These are phyloP conservation scores for Neoniphon sammara DNA, from an alignment of 2,797 vertebrate species.

Conservation along the genomic window DNA sequence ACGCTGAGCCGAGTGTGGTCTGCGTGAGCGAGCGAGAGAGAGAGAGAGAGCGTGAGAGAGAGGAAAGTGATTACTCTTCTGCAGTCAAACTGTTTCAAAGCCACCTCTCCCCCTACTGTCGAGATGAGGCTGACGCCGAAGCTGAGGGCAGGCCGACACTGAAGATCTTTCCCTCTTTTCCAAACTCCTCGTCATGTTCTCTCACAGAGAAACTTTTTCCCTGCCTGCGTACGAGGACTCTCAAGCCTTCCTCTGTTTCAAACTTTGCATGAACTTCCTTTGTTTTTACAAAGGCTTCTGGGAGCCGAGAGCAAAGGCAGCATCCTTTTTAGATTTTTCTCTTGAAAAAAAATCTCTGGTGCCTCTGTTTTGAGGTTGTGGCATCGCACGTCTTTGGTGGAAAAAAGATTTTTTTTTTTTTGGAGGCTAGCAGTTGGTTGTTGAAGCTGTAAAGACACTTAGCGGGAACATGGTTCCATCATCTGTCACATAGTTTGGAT, in stretches of 20 bases:
- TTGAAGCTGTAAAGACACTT: slow-evolving; percentile 34
- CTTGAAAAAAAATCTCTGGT: slow-evolving; percentile 36
- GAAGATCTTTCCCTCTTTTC: slow-evolving; percentile 71
- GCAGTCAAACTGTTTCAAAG: slow-evolving; percentile 67
- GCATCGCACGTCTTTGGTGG: slow-evolving; percentile 42
- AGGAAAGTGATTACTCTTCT: slow-evolving; percentile 54
- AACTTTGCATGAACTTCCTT: slow-evolving; percentile 74
- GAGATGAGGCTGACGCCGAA: slow-evolving; percentile 56
- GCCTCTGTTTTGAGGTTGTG: slow-evolving; percentile 50
- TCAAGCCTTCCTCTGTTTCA: slow-evolving; percentile 63
- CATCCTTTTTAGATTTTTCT: slow-evolving; percentile 47
- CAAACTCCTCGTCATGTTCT: slow-evolving; percentile 68
- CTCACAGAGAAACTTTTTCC: slow-evolving; percentile 47
- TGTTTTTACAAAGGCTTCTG: slow-evolving; percentile 66
- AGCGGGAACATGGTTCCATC: slow-evolving; percentile 22
- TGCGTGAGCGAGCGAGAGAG: slow-evolving; percentile 29
- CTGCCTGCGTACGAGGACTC: slow-evolving; percentile 46
- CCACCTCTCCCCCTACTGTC: slow-evolving; percentile 47
- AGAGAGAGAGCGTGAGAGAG: slow-evolving; percentile 29
- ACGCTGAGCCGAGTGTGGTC: slow-evolving; percentile 50
- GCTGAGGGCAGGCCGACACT: slow-evolving; percentile 52
- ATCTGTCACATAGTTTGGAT: slow-evolving; percentile 41
- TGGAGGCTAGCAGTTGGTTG: slow-evolving; percentile 29
- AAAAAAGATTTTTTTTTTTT: slow-evolving; percentile 13
- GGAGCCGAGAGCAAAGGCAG: slow-evolving; percentile 61